These are phyloP conservation scores for Spodoptera exigua DNA, from an alignment of 2,888 invertebrate species.

Conservation along the genomic window DNA sequence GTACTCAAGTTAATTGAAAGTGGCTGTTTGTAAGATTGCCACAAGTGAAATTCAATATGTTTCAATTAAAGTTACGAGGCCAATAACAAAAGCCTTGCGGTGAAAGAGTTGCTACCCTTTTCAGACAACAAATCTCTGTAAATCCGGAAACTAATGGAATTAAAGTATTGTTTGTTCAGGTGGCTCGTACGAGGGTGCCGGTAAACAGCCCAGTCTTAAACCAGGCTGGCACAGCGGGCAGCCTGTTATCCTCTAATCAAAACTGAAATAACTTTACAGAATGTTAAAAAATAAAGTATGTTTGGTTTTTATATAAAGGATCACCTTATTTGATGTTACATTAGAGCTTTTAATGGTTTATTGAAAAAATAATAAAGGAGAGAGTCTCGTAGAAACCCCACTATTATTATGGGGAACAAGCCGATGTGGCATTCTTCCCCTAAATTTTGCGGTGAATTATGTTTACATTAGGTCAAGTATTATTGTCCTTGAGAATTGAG, in stretches of 20 bases:
- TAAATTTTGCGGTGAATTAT: slow-evolving; percentile 57
- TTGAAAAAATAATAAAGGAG: slow-evolving; percentile 30
- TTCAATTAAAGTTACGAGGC: slow-evolving; percentile 37
- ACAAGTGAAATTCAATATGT: slow-evolving; percentile 23
- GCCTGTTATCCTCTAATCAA: slow-evolving; percentile 63
- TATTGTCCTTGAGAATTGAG: slow-evolving; percentile 57
- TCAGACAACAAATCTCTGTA: slow-evolving; percentile 54
- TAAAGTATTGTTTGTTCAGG: slow-evolving; percentile 74
- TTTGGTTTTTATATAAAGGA: too few relatives aligned
- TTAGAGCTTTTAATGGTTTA: slow-evolving; percentile 25
- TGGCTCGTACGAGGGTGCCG: slow-evolving; percentile 60
- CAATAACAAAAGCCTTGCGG: slow-evolving; percentile 43
- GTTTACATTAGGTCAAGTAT: slow-evolving; percentile 64
- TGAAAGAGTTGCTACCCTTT: slow-evolving; percentile 37
- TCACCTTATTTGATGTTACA: slow-evolving; percentile 18
- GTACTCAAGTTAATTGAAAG: slow-evolving; percentile 35
- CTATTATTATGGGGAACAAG: slow-evolving; percentile 42
- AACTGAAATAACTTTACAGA: slow-evolving; percentile 51
- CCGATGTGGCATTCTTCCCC: slow-evolving; percentile 52
- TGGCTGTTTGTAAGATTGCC: slow-evolving; percentile 5
- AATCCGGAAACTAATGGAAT: slow-evolving; percentile 66
- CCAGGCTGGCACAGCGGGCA: neutral
- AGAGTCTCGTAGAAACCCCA: slow-evolving; percentile 22
- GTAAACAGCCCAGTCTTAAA: slow-evolving; percentile 54
- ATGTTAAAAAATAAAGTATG: slow-evolving; percentile 32